Evolutionary conservation across 2,888 invertebrate genomes (phyloP), one percentile per base, ranked within the genome.

Genomic region (Mesochorus sp.): DNA sequence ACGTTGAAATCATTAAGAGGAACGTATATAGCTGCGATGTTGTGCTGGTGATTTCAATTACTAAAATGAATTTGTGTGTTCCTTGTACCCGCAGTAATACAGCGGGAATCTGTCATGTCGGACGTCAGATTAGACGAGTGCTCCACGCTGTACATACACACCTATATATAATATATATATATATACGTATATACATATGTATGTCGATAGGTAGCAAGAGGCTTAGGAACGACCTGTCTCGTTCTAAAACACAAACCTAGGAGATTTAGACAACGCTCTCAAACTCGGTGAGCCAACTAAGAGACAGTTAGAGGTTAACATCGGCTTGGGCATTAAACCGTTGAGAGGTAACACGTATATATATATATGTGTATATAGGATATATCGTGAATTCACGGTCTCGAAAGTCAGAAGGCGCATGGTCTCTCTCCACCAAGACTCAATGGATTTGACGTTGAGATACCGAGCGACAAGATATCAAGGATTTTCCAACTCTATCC

Each of bases 91-190:
- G 75, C 79, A 70, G 81, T 83, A 82, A 83, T 82, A 73, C 76
- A 59, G 77, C 74, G 81, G 75, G 39, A 61, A 83, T 82, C 79
- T 81, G 84, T 86, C 84, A 83, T 83, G 85, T 86, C 84, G 80
- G 76, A 83, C 82, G 83, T 85, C 85, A 84, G 85, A 86, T 85
- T 85, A 85, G 83, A 83, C 83, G 80, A 81, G 83, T 80, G 79
- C 77, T 77, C 75, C 68, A 72, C 73, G 66, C 72, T 66, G 37
- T 59, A 10, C 21, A 39, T 31, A n/a, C 12, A 26, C 21, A n/a
- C 6, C 14, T 66, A 17, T 66, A 31, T 19, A 34, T 47, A 19
- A 6, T 44, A 3, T 10, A n/a, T 19, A n/a, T 6, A 19, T 31
- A 4, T 24, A 21, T 37, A 21, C 37, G 39, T 39, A 53, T 67